Base-by-base conservation (phyloP, 2,888 invertebrate species). In the Drosophila mimica region DNA sequence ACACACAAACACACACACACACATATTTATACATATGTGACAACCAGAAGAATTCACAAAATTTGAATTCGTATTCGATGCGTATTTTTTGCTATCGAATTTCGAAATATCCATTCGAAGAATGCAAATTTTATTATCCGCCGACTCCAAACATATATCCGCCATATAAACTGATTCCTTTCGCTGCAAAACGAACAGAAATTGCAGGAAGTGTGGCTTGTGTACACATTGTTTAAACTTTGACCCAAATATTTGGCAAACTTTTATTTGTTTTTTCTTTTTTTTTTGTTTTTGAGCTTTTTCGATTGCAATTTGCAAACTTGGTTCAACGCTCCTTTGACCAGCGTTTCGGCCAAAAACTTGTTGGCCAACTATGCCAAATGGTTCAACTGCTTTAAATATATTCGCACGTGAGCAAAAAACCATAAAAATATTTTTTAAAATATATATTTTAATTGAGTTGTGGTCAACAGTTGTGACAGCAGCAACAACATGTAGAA, bases 241-340 rank as follows among this genome's bases (percentile, higher is more conserved):
- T 85, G 83, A 85, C 79, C 82, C 63, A 79, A 87, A 81, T 87
- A 79, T 81, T 74, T 79, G 43, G 31, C 15, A 7, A 81, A 71
- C 72, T 78, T 75, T 64, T 9, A 1, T 28, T 49, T 15, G 28
- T 8, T 28, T 7, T 3, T 2, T 4, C 2, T 8, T 17, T 2
- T 5, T 28, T 11, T 13, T 28, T 28, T 11, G 9, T 56, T 46
- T 3, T 49, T 49, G 25, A 17, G 52, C 17, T 20, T n/a, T 59
- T 30, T 49, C 34, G 9, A 31, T 51, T 43, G 25, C 49, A 62
- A 36, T 52, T 17, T 34, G 51, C 13, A 15, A 43, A 68, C 31
- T 56, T 49, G 28, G 20, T 9, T 51, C 11, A 49, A 28, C 5
- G 15, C 13, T 1, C 13, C 1, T 40, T 28, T 6, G n/a, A 20